These are phyloP conservation scores for Arenaria interpres DNA, from an alignment of 2,113 vertebrate genomes.

Conservation along the genomic window DNA sequence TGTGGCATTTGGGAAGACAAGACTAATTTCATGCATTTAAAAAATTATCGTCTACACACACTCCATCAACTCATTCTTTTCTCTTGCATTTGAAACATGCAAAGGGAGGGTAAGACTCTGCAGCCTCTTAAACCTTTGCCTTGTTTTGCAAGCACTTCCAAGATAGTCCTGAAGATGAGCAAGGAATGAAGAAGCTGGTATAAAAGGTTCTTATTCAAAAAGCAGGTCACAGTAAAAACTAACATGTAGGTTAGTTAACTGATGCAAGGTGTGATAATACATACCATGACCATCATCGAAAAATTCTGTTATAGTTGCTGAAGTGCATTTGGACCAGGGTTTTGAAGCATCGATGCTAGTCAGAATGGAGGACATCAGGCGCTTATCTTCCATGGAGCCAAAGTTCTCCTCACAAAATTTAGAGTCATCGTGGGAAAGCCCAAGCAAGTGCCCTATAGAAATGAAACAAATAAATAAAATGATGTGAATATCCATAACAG, in stretches of 20 bases:
- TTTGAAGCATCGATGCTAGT: constrained; percentile 96
- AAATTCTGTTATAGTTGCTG: constrained; percentile 95
- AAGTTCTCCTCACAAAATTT: constrained; percentile 97
- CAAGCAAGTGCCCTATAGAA: constrained; percentile 89
- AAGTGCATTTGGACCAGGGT: constrained; percentile 98
- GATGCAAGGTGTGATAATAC: constrained; percentile 22
- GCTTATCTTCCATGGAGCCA: constrained; percentile 92
- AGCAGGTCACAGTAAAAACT: not conserved
- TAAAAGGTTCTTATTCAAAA: not conserved
- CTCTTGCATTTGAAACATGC: not conserved
- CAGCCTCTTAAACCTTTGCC: not conserved
- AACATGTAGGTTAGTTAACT: not conserved
- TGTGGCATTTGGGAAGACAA: not conserved
- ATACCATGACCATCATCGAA: constrained; percentile 96
- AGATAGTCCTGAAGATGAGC: not conserved
- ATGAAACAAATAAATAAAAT: not conserved
- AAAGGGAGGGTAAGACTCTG: not conserved
- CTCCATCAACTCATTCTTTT: not conserved
- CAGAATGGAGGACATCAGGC: constrained; percentile 98
- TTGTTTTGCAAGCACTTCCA: not conserved
- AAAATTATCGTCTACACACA: not conserved
- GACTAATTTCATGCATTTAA: not conserved
- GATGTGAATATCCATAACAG: not conserved
- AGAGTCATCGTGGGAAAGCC: constrained; percentile 96
- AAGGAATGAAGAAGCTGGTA: not conserved